Evolutionary conservation across 2,797 vertebrate species (phyloP).

Genomic region (Pipistrellus nathusii): DNA sequence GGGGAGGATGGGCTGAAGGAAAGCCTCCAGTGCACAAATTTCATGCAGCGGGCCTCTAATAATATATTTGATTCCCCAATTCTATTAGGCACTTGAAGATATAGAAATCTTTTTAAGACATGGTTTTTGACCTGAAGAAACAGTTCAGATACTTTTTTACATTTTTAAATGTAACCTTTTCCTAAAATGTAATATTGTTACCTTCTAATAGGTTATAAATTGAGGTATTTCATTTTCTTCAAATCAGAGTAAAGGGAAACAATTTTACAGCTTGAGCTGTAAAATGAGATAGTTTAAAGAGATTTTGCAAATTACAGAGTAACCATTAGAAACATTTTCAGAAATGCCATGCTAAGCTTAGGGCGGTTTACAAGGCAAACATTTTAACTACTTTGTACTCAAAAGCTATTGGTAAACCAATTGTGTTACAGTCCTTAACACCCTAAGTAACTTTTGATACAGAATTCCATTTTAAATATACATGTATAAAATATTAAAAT

Average conservation of each 20-base stretch:
- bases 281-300: neutral
- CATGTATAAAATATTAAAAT: neutral
- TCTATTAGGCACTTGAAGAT: neutral
- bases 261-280: neutral
- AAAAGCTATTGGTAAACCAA: neutral
- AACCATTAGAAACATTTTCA: neutral
- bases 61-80: neutral
- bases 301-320: neutral
- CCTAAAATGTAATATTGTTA: slow-evolving; percentile 24
- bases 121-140: neutral
- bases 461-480: slow-evolving; percentile 46
- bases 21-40: no score
- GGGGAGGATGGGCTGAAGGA: no score
- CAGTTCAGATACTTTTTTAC: slow-evolving; percentile 3
- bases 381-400: slow-evolving; percentile 35
- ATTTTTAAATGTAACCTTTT: slow-evolving; percentile 22
- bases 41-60: no score
- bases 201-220: slow-evolving; percentile 30
- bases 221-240: slow-evolving; percentile 2
- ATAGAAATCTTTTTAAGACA: slow-evolving; percentile 11
- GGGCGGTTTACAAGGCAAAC: slow-evolving; percentile 20
- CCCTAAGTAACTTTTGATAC: neutral
- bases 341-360: neutral
- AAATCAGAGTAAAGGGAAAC: neutral
- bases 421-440: neutral